phyloP scores from a whole-genome alignment of 2,797 vertebrate genomes.

The Poeciliopsis paucimaculata region DNA sequence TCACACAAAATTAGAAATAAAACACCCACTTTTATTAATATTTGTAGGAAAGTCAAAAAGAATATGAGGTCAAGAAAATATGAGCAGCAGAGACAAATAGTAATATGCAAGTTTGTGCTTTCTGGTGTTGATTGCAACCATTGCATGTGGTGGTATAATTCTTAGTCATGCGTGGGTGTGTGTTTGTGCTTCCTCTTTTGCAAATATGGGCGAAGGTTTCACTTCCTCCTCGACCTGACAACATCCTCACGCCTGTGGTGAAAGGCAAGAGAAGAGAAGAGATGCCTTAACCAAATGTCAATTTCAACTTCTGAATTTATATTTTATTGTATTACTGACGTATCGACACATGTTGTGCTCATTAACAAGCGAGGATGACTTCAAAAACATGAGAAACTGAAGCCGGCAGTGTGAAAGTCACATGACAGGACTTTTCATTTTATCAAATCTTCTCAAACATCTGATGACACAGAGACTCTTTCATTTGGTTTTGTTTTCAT shows the following conservation, averaged over 20 bases:
- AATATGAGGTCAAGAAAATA: background rate
- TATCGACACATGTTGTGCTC: background rate
- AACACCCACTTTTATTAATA: background rate
- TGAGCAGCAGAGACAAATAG: background rate
- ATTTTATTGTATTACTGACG: background rate
- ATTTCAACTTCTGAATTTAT: background rate
- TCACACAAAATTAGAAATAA: background rate
- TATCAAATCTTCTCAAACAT: background rate
- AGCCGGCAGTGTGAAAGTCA: background rate
- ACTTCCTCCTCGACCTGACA: constrained; percentile 25
- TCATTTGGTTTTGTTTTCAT: background rate
- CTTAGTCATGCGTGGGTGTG: constrained; percentile 3
- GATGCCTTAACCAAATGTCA: background rate
- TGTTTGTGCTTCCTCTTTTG: constrained; percentile 32
- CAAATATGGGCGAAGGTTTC: constrained; percentile 26
- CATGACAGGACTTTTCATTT: background rate
- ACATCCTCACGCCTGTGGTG: constrained; percentile 5
- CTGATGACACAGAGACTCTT: background rate
- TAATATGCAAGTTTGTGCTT: background rate
- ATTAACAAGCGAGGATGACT: background rate
- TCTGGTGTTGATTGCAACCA: background rate
- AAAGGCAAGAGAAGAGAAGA: background rate
- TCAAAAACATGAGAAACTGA: background rate
- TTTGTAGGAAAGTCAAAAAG: background rate
- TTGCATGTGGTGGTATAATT: constrained; percentile 5